Evolutionary conservation across 2,113 vertebrate species (phyloP).

Genomic region (Lamprologus speciosus): DNA sequence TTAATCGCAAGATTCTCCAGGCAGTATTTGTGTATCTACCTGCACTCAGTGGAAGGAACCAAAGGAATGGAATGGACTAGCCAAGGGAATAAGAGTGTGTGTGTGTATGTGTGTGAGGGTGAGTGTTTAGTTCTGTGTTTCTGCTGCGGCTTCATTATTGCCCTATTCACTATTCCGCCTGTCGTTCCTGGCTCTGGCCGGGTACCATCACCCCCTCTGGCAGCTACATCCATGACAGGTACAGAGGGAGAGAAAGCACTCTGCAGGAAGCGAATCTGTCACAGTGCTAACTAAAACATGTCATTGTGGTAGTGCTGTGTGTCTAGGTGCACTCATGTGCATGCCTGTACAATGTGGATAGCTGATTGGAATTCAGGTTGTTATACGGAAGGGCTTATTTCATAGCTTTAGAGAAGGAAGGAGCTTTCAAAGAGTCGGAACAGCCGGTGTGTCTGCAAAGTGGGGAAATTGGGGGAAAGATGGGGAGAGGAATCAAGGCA

Average conservation of each 20-base stretch:
- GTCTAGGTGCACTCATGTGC: conserved; percentile 22
- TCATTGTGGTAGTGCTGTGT: conserved; percentile 31
- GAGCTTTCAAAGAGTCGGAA: conserved; percentile 15
- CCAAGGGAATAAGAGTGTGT: not conserved
- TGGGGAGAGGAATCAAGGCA: conserved; percentile 5
- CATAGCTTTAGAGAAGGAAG: not conserved
- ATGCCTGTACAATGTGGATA: not conserved
- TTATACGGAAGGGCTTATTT: conserved; percentile 16
- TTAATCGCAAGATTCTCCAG: conserved; percentile 48
- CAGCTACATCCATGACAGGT: conserved; percentile 54
- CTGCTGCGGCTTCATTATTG: conserved; percentile 47
- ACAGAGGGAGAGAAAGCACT: conserved; percentile 49
- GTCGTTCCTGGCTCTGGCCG: conserved; percentile 13
- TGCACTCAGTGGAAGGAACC: conserved; percentile 21
- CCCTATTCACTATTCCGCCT: conserved; percentile 33
- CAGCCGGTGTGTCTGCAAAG: not conserved
- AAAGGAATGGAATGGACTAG: conserved; percentile 22
- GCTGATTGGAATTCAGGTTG: conserved; percentile 36
- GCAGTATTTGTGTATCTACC: conserved; percentile 22
- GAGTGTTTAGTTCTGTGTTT: conserved; percentile 23
- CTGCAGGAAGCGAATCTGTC: conserved; percentile 60
- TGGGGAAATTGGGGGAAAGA: not conserved
- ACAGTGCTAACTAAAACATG: conserved; percentile 60
- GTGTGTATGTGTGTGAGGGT: not conserved
- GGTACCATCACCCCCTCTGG: conserved; percentile 45